These are phyloP conservation scores for Anguilla anguilla DNA, from an alignment of 2,797 vertebrate species.

Conservation along the genomic window DNA sequence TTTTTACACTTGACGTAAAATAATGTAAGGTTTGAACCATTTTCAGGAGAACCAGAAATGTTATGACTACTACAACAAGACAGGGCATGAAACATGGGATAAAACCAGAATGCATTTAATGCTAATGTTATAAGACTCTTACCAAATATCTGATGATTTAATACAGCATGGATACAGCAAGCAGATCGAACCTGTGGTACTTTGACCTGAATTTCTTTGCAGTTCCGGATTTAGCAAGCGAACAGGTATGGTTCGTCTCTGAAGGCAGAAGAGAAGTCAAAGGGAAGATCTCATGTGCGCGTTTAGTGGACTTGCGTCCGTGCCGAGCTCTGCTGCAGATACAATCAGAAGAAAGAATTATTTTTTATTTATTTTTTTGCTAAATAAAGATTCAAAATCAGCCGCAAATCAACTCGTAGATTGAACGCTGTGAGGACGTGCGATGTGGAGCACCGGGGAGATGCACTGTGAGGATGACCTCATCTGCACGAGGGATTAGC, in stretches of 20 bases:
- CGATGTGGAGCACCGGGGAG: background rate
- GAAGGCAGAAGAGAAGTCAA: background rate
- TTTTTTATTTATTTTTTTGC: background rate
- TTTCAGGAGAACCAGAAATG: background rate
- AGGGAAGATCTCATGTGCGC: background rate
- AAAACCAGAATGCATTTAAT: background rate
- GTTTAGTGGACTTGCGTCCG: background rate
- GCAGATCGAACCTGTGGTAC: background rate
- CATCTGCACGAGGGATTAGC: conserved; percentile 17
- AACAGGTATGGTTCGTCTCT: background rate
- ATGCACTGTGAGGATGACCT: background rate
- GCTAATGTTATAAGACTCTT: background rate
- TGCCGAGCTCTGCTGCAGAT: background rate
- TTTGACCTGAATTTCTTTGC: background rate
- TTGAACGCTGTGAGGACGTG: background rate
- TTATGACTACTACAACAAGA: background rate
- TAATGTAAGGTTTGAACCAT: background rate
- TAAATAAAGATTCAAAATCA: background rate
- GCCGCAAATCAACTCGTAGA: background rate
- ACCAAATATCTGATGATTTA: background rate
- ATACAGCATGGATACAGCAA: background rate
- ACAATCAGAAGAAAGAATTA: too few species aligned
- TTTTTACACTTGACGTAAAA: background rate
- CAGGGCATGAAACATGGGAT: too few species aligned
- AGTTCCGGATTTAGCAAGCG: background rate